These are phyloP conservation scores for Lepus americanus DNA, from an alignment of 2,113 vertebrate species.

Conservation along the genomic window DNA sequence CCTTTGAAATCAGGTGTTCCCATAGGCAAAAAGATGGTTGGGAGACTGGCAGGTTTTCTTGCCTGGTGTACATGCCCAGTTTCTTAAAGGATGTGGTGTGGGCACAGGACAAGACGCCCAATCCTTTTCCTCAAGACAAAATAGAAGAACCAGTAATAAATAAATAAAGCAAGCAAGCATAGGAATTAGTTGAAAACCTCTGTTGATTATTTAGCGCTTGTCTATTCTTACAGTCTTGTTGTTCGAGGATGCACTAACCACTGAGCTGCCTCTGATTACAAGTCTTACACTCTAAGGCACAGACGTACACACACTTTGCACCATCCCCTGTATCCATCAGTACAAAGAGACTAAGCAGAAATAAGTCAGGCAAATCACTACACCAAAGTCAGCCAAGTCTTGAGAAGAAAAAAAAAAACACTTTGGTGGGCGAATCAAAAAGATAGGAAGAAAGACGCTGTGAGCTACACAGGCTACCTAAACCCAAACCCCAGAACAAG, in stretches of 20 bases:
- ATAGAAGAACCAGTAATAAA: neutral
- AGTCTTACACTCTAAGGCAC: neutral
- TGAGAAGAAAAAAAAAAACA: neutral
- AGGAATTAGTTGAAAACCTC: neutral
- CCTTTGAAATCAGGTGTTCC: neutral
- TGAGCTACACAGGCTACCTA: neutral
- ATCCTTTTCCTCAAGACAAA: neutral
- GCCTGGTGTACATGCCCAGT: neutral
- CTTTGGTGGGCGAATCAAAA: neutral
- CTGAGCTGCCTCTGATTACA: neutral
- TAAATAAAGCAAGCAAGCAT: neutral
- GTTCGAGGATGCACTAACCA: neutral
- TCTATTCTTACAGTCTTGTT: neutral
- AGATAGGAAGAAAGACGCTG: neutral
- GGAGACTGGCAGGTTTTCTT: neutral
- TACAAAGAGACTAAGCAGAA: neutral
- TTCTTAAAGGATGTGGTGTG: neutral
- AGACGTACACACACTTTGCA: too few relatives aligned
- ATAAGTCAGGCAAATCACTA: neutral
- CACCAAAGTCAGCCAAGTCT: neutral
- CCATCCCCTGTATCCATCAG: neutral
- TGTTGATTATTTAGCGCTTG: neutral
- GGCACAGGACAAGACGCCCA: neutral
- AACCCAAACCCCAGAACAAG: neutral
- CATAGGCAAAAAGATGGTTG: neutral